Evolutionary conservation across 2,113 vertebrate genomes (phyloP).

Genomic region (Eonycteris spelaea): DNA sequence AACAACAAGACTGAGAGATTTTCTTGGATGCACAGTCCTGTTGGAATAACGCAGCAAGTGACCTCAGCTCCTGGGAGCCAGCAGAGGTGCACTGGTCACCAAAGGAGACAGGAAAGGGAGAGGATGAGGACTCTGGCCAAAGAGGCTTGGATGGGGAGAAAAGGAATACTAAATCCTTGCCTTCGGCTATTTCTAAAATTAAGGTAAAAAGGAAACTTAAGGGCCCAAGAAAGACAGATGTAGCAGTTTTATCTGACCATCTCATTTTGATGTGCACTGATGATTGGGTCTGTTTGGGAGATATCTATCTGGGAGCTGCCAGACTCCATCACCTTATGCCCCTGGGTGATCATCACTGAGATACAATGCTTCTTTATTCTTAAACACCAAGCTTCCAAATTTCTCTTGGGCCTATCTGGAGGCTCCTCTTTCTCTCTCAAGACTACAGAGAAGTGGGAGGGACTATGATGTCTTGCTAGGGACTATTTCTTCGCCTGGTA

Average conservation of each 20-base stretch:
- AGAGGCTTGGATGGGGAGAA: neutral
- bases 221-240: neutral
- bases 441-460: neutral
- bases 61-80: neutral
- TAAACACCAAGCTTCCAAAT: neutral
- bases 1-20: neutral
- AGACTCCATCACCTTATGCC: neutral
- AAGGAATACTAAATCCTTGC: neutral
- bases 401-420: too few relatives aligned
- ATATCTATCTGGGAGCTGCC: neutral
- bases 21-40: neutral
- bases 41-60: neutral
- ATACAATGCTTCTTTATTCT: neutral
- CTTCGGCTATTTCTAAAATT: neutral
- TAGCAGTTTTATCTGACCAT: neutral
- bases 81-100: neutral
- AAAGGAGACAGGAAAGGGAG: neutral
- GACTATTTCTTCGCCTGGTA: neutral
- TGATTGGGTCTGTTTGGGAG: neutral
- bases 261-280: neutral
- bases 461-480: neutral
- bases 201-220: neutral
- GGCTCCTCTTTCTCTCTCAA: neutral
- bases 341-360: neutral
- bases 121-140: neutral